Evolutionary conservation across 2,797 vertebrate genomes (phyloP).

Genomic region (Sebastiscus albofasciatus): DNA sequence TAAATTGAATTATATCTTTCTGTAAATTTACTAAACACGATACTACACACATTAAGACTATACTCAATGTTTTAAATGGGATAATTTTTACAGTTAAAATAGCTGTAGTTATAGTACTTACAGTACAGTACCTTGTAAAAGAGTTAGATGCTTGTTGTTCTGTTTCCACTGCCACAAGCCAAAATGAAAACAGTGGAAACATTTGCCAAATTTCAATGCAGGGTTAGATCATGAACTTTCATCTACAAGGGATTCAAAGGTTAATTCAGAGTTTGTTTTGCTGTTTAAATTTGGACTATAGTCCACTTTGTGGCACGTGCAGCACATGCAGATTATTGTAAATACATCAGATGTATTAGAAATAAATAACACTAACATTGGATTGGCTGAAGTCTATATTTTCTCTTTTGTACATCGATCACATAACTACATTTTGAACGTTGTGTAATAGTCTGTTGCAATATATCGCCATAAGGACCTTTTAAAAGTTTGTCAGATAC

Average conservation of each 20-base stretch:
- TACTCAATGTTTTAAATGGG: background rate
- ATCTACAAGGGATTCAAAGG: conserved; percentile 48
- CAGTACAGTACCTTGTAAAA: conserved; percentile 5
- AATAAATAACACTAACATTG: conserved; percentile 33
- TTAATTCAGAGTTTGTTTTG: conserved; percentile 32
- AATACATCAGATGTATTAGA: background rate
- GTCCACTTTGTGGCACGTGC: background rate
- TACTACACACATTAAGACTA: background rate
- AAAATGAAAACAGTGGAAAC: conserved; percentile 51
- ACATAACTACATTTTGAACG: background rate
- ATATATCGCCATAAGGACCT: conserved; percentile 30
- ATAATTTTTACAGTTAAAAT: background rate
- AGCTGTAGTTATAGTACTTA: conserved; percentile 23
- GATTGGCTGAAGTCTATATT: background rate
- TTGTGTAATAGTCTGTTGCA: conserved; percentile 60
- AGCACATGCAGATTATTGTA: background rate
- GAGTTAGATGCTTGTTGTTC: conserved; percentile 31
- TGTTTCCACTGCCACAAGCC: conserved; percentile 8
- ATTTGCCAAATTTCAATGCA: conserved; percentile 26
- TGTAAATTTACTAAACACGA: background rate
- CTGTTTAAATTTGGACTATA: conserved; percentile 30
- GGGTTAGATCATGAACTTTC: conserved; percentile 49
- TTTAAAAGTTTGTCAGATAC: conserved; percentile 27
- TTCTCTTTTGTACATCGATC: background rate
- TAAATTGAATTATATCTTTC: background rate